A percentile compares a stretch with the other conserved stretches of the same genome.
phyloP scores from a whole-genome alignment of 2,888 invertebrate species.

The Ophion costatus region DNA sequence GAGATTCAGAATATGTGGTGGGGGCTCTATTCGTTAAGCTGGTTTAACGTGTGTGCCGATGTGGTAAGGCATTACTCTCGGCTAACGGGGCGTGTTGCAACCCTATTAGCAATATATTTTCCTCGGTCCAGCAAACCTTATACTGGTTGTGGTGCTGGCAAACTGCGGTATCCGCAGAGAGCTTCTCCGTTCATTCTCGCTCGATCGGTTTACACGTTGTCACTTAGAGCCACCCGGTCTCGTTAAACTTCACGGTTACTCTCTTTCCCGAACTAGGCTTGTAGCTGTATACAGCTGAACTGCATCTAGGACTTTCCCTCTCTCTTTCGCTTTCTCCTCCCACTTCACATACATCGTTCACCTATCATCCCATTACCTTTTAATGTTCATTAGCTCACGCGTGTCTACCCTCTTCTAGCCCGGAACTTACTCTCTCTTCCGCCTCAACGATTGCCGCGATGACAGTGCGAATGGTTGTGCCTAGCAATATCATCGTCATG shows the following conservation, averaged over 20 bases:
- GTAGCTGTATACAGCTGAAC: conserved; percentile 4
- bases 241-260: conserved; percentile 57
- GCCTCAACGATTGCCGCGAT: too few relatives aligned
- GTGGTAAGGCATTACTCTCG: conserved; percentile 79
- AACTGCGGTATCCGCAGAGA: conserved; percentile 62
- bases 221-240: conserved; percentile 68
- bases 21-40: conserved; percentile 75
- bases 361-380: not conserved
- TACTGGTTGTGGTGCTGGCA: conserved; percentile 67
- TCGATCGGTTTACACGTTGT: conserved; percentile 75
- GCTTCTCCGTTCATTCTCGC: conserved; percentile 60
- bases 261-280: conserved; percentile 20
- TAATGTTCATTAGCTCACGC: not conserved
- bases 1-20: conserved; percentile 55
- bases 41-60: conserved; percentile 78
- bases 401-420: not conserved
- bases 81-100: conserved; percentile 79
- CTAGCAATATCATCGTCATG: too few relatives aligned
- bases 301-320: conserved; percentile 19
- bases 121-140: conserved; percentile 73
- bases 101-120: conserved; percentile 82
- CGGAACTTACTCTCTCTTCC: not conserved
- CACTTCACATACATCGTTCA: conserved; percentile 7
- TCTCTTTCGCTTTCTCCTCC: conserved; percentile 5
- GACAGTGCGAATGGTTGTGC: too few relatives aligned